Percentiles rank a stretch among this genome's conserved stretches.
Evolutionary conservation across 2,113 vertebrate genomes (phyloP).

Genomic region (Peromyscus maniculatus): DNA sequence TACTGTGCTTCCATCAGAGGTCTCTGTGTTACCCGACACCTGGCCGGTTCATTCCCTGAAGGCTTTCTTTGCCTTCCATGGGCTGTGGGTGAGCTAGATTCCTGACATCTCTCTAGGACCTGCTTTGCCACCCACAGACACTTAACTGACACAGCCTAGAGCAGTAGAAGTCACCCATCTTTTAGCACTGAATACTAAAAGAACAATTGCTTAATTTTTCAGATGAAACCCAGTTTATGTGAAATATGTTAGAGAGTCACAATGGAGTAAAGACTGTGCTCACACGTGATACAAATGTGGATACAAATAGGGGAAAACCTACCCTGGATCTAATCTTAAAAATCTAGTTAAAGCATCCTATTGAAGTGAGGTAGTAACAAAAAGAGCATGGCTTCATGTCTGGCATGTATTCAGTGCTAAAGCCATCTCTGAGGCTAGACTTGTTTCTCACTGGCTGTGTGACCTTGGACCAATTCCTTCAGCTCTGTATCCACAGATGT

Average conservation of each 20-base stretch:
- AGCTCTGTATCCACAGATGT: neutral
- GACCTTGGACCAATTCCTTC: neutral
- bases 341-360: slow-evolving; percentile 68
- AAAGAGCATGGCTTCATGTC: neutral
- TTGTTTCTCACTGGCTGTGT: neutral
- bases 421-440: neutral
- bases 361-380: neutral
- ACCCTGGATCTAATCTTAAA: slow-evolving; percentile 81
- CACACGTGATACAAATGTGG: neutral
- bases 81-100: neutral
- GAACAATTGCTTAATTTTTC: slow-evolving; percentile 15
- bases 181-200: neutral
- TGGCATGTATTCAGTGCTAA: neutral
- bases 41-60: neutral
- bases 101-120: neutral
- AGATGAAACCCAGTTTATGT: neutral
- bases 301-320: slow-evolving; percentile 72
- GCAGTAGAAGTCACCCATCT: neutral
- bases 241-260: slow-evolving; percentile 71
- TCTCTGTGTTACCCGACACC: neutral
- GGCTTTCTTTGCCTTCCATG: neutral
- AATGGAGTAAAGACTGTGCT: slow-evolving; percentile 75
- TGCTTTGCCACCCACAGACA: neutral
- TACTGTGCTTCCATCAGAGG: neutral
- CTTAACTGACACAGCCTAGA: neutral